These are phyloP conservation scores for Cancer borealis DNA, from an alignment of 2,888 invertebrate species.

Conservation along the genomic window DNA sequence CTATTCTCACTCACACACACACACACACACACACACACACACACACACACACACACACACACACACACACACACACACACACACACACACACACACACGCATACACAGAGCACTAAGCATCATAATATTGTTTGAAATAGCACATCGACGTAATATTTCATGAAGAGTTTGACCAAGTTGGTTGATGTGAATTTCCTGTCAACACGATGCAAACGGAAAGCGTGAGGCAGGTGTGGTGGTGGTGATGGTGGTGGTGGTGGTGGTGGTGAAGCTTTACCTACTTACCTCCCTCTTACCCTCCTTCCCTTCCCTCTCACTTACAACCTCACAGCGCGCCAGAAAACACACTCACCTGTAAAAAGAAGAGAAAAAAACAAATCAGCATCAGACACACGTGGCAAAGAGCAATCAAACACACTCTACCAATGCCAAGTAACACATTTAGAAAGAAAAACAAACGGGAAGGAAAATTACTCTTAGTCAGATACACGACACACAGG, in stretches of 20 bases:
- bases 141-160: not conserved
- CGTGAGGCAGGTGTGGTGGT: not conserved
- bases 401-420: not conserved
- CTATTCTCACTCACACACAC: not conserved
- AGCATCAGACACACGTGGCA: not conserved
- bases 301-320: not conserved
- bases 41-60: not conserved
- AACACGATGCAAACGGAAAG: not conserved
- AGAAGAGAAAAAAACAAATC: not conserved
- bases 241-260: not conserved
- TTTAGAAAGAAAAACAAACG: not conserved
- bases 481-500: not conserved
- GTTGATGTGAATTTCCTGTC: slow-evolving; percentile 13
- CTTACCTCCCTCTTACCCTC: not conserved
- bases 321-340: not conserved
- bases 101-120: not conserved
- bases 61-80: too few relatives aligned
- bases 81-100: too few relatives aligned
- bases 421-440: not conserved
- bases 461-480: not conserved
- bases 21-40: slow-evolving; percentile 12
- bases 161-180: not conserved
- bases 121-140: slow-evolving; percentile 18
- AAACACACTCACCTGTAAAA: slow-evolving; percentile 24
- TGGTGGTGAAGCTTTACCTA: not conserved